Percentiles rank a stretch among this genome's conserved stretches.
Evolutionary conservation across 1,140 invertebrate species (phyloP).

Genomic region (Latrodectus geometricus): DNA sequence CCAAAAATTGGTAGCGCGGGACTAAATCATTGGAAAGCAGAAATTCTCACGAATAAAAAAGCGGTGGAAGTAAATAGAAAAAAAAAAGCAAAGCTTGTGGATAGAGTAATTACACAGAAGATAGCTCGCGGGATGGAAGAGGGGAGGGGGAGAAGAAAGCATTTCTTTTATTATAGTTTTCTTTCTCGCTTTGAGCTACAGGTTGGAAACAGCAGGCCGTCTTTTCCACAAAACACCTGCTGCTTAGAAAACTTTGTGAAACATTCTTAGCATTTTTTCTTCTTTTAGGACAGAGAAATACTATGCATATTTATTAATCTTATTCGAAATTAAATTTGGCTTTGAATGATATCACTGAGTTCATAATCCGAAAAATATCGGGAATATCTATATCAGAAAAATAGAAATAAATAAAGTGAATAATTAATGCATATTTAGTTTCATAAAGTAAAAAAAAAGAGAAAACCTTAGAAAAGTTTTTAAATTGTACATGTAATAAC

Average conservation of each 20-base stretch:
- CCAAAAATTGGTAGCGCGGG: too few species aligned
- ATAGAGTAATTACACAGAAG: slow-evolving; percentile 33
- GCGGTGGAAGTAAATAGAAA: neutral
- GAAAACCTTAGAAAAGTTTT: too few species aligned
- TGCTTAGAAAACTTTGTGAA: slow-evolving; percentile 1
- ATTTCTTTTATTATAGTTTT: neutral
- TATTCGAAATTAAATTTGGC: too few species aligned
- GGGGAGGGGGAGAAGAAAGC: neutral
- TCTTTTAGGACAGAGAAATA: neutral
- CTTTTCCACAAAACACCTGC: slow-evolving; percentile 26
- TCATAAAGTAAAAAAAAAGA: too few species aligned
- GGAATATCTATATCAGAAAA: too few species aligned
- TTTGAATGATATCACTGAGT: too few species aligned
- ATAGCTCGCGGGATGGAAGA: neutral
- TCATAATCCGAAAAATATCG: too few species aligned
- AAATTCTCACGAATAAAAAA: neutral
- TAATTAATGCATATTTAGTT: too few species aligned
- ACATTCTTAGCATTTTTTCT: slow-evolving; percentile 8
- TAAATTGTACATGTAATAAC: too few species aligned
- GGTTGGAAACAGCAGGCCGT: slow-evolving; percentile 30
- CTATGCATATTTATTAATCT: too few species aligned
- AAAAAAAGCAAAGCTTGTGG: neutral
- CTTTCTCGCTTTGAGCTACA: slow-evolving; percentile 17
- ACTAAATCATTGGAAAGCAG: too few species aligned
- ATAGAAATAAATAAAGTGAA: too few species aligned